Base-by-base conservation (phyloP, 2,797 vertebrate genomes). In the Pogonophryne albipinna region DNA sequence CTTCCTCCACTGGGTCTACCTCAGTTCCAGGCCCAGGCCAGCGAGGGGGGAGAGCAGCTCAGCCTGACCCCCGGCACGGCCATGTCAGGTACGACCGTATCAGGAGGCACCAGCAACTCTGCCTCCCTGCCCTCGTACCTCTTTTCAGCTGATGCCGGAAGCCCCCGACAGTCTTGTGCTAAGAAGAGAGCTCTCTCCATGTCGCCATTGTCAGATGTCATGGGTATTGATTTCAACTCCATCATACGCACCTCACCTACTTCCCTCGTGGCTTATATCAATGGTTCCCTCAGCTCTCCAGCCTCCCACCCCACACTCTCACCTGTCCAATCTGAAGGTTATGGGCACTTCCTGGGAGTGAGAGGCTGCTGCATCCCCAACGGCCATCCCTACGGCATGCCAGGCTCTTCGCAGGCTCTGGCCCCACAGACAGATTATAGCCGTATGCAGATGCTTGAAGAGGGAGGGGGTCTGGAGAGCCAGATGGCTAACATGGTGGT, bases 171-270 rank as follows among this genome's bases (percentile, higher is more conserved):
- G 67, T 94, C 95, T 6, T 91, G 82, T 15, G 94, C 96, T 3
- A 99, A 96, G 90, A 99, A 98, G 88, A 96, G 96, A 88, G 94
- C 96, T 0, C 94, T 98, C 1, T 97, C 97, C 42, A 82, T 96
- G 23, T 98, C 98, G 3, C 97, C 98, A 0, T 82, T 99, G 65
- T 98, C 97, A 0, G 98, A 99, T 0, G 92, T 97, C 84, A 95
- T 97, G 66, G 97, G 97, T 17, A 94, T 97, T 0, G 98, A 99
- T 89, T 97, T 99, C 86, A 98, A 96, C 74, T 96, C 97, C 47
- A 96, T 99, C 80, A 98, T 99, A 71, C 96, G 97, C 68, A 99
- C 98, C 1, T 99, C 97, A 0, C 97, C 98, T 53, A 97, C 97
- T 0, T 99, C 98, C 0, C 92, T 98, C 58, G 97, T 99, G 68